phyloP scores from a whole-genome alignment of 2,113 vertebrate genomes.

The Indicator maculatus region DNA sequence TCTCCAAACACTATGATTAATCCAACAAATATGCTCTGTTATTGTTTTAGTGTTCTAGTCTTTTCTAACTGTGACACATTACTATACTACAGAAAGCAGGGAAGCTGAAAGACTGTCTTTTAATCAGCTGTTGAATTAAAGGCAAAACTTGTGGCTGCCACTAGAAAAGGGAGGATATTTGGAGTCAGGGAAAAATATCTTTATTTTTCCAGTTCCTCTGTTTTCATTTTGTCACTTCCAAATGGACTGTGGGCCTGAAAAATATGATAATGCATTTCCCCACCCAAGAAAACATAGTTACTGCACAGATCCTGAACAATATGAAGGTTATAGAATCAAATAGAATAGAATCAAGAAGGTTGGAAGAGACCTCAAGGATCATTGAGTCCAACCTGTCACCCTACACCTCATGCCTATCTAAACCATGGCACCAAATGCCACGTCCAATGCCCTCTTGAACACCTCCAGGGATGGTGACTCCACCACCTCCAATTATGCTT shows the following conservation, averaged over 20 bases:
- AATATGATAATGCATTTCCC: not conserved
- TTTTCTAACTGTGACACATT: not conserved
- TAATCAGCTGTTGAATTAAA: not conserved
- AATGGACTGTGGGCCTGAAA: not conserved
- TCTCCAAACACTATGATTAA: not conserved
- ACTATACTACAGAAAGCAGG: not conserved
- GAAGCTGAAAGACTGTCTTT: not conserved
- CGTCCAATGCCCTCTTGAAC: no score
- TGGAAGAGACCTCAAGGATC: no score
- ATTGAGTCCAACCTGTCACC: no score
- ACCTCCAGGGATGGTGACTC: no score
- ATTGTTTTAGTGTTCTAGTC: not conserved
- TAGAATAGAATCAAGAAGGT: no score
- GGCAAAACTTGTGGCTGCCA: not conserved
- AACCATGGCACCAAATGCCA: no score
- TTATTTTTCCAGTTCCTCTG: not conserved
- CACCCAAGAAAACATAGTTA: not conserved
- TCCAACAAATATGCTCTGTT: not conserved
- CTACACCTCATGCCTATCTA: no score
- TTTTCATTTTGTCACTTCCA: not conserved
- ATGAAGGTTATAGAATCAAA: no score
- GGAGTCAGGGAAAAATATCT: not conserved
- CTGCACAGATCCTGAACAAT: not conserved
- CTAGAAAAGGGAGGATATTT: not conserved
- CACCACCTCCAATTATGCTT: no score